A percentile compares a stretch with the other conserved stretches of the same genome.
These are phyloP conservation scores for Polydrusus cervinus DNA, from an alignment of 2,888 invertebrate species.

Conservation along the genomic window DNA sequence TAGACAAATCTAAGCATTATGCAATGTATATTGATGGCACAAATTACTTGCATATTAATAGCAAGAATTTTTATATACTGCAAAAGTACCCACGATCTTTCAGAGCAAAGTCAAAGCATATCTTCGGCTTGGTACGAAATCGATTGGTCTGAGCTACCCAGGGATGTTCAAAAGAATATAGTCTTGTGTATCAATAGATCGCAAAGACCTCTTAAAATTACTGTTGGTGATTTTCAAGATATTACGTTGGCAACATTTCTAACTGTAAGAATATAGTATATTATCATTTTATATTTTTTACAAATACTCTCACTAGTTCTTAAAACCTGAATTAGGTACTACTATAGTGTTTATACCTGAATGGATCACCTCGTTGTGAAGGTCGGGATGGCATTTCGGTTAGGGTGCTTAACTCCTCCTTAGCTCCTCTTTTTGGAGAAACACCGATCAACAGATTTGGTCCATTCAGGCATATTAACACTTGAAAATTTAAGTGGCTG, in stretches of 20 bases:
- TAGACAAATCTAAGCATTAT: constrained; percentile 26
- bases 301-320: too few relatives aligned
- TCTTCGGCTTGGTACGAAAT: constrained; percentile 19
- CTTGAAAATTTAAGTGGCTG: too few relatives aligned
- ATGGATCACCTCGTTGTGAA: too few relatives aligned
- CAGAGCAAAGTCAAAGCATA: constrained; percentile 5
- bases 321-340: too few relatives aligned
- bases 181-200: constrained; percentile 18
- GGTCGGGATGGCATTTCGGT: too few relatives aligned
- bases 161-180: constrained; percentile 23
- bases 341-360: too few relatives aligned
- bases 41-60: constrained; percentile 12
- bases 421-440: too few relatives aligned
- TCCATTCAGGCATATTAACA: too few relatives aligned
- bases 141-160: constrained; percentile 23
- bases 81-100: constrained; percentile 6
- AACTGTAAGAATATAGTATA: constrained; percentile 1
- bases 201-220: constrained; percentile 16
- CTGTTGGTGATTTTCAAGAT: constrained; percentile 19
- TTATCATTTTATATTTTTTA: too few relatives aligned
- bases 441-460: too few relatives aligned
- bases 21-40: constrained; percentile 11
- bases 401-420: too few relatives aligned
- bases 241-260: constrained; percentile 23
- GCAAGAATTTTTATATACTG: constrained; percentile 25